Evolutionary conservation across 2,113 vertebrate species (phyloP), one percentile per base, ranked within the genome.

Genomic region (Tachycineta bicolor): DNA sequence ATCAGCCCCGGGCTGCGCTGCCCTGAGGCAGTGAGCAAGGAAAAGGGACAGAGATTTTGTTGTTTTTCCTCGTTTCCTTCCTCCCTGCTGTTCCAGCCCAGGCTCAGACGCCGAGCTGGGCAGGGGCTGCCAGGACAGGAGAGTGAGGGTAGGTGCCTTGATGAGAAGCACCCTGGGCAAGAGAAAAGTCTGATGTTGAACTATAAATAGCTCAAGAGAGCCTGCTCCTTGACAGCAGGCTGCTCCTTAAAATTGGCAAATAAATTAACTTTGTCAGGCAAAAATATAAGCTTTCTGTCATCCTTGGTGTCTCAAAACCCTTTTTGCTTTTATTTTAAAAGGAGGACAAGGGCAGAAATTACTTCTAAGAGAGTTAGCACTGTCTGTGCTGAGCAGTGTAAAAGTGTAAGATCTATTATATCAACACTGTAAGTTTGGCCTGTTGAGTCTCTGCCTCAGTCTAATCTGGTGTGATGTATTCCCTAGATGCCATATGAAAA

Each of bases 31-130:
- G 24, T 2, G 44, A n/a, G 43, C 4, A 24, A 44, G 29, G 39
- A 24, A 31, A 65, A 67, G 14, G 22, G 22, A 64, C 5, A 49
- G 14, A 0, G 5, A 34, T 41, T n/a, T 47, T 58, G 6, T 3
- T 56, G 18, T 6, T 43, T 87, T 12, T 67, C 6, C 14, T 75
- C 17, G 11, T 34, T 2, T 5, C 3, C 4, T 74, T 41, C 5
- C 8, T 84, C 11, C 7, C 41, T 15, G 11, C 9, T 53, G 18
- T 62, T 10, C 21, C n/a, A 47, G 3, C 8, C 4, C 17, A 24
- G 29, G 21, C 12, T 14, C 1, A 0, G 20, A 24, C 4, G 8
- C 14, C 0, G 1, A 26, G 33, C 13, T 29, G 24, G 14, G 17
- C 3, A 6, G 17, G 16, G 33, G 12, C 34, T 76, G 53, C 49